Evolutionary conservation across 1,140 invertebrate species (phyloP).

Genomic region (Apis laboriosa): DNA sequence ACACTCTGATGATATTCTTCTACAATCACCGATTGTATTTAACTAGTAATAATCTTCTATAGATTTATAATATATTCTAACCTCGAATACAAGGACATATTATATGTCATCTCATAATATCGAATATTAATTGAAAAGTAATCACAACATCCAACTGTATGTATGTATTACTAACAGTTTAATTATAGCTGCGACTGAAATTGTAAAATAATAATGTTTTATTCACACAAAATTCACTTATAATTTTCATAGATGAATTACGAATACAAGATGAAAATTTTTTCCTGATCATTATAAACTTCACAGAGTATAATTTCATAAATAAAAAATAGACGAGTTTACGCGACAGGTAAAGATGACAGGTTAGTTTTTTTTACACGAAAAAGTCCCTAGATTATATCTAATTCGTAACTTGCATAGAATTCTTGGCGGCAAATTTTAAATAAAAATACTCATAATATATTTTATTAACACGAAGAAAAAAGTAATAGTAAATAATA

Average conservation of each 20-base stretch:
- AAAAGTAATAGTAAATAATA: not conserved
- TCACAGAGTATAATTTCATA: not conserved
- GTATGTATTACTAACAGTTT: not conserved
- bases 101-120: not conserved
- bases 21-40: conserved; percentile 3
- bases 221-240: not conserved
- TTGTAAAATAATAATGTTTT: not conserved
- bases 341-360: too few relatives aligned
- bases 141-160: not conserved
- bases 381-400: not conserved
- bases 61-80: too few relatives aligned
- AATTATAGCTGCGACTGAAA: not conserved
- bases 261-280: not conserved
- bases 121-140: not conserved
- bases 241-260: not conserved
- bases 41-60: too few relatives aligned
- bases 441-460: not conserved
- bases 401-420: too few relatives aligned
- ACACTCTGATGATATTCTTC: conserved; percentile 63
- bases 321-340: not conserved
- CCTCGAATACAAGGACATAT: not conserved
- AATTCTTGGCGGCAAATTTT: not conserved
- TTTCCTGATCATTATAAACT: not conserved
- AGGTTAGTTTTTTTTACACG: not conserved
- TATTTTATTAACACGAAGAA: not conserved